A percentile compares a stretch with the other conserved stretches of the same genome.
phyloP scores from a whole-genome alignment of 2,797 vertebrate species.

The Enteromius thamalakanensis region DNA sequence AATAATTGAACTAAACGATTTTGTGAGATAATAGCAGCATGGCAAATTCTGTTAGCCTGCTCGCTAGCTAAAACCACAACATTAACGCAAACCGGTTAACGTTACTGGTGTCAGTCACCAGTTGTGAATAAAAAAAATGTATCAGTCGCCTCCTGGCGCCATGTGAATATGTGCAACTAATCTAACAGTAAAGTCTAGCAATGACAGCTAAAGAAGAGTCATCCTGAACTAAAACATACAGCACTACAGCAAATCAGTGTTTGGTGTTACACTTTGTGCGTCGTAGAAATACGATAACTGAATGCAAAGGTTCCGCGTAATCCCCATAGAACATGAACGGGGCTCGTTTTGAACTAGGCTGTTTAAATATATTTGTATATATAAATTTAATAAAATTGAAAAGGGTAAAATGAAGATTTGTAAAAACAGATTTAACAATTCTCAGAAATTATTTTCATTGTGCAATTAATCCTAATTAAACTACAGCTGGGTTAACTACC shows the following conservation, averaged over 20 bases:
- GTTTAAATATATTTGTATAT: too few species aligned
- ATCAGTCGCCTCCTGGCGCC: background rate
- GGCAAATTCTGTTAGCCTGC: background rate
- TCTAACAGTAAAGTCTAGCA: too few species aligned
- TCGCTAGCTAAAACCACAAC: conserved; percentile 1
- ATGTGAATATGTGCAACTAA: background rate
- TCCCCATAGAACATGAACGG: too few species aligned
- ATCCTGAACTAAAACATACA: background rate
- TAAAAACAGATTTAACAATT: too few species aligned
- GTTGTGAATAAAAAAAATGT: too few species aligned
- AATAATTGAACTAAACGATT: background rate
- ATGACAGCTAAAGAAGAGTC: background rate
- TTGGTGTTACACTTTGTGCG: conserved; percentile 6
- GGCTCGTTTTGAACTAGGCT: background rate
- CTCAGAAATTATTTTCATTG: too few species aligned
- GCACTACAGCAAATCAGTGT: background rate
- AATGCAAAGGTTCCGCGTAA: conserved; percentile 2
- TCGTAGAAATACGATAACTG: background rate
- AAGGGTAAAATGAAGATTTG: too few species aligned
- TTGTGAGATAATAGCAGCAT: background rate
- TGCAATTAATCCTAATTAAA: too few species aligned
- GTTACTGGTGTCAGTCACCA: background rate
- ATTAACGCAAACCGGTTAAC: background rate
- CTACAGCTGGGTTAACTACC: too few species aligned
- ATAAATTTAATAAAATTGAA: too few species aligned